These are phyloP conservation scores for Arremon brunneinucha DNA, from an alignment of 2,797 vertebrate species.

Conservation along the genomic window DNA sequence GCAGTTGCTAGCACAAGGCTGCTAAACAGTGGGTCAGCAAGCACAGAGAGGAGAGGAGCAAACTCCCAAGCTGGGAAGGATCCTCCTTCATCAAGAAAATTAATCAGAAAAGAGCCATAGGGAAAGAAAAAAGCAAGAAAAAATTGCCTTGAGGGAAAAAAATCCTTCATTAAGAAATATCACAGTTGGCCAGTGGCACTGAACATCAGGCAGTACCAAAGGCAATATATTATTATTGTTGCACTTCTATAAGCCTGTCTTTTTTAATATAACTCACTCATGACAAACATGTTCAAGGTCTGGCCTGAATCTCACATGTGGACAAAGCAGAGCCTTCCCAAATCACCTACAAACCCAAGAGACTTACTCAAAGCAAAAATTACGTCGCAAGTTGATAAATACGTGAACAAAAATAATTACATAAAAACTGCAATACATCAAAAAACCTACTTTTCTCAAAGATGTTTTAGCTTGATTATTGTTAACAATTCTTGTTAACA, in stretches of 20 bases:
- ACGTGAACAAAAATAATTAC: not conserved
- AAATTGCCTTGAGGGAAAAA: not conserved
- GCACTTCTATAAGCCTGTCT: not conserved
- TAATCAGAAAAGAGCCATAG: conserved; percentile 1
- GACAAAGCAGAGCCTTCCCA: not conserved
- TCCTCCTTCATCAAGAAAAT: not conserved
- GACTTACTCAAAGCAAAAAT: not conserved
- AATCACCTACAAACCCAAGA: not conserved
- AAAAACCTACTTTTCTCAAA: not conserved
- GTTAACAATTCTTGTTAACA: not conserved
- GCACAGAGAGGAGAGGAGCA: not conserved
- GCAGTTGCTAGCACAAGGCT: not conserved
- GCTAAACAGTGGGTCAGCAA: not conserved
- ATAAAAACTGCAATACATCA: not conserved
- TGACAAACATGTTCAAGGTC: not conserved
- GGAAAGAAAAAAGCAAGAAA: conserved; percentile 22
- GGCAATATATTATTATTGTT: conserved; percentile 30
- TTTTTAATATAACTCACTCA: not conserved
- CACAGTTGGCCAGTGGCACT: not conserved
- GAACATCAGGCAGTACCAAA: conserved; percentile 10
- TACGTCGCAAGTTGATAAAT: not conserved
- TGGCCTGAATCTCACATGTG: not conserved
- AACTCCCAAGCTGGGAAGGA: not conserved
- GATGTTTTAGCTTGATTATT: conserved; percentile 28
- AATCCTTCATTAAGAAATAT: conserved; percentile 50